These are phyloP conservation scores for Cephus runcator DNA, from an alignment of 2,888 invertebrate species.

Conservation along the genomic window DNA sequence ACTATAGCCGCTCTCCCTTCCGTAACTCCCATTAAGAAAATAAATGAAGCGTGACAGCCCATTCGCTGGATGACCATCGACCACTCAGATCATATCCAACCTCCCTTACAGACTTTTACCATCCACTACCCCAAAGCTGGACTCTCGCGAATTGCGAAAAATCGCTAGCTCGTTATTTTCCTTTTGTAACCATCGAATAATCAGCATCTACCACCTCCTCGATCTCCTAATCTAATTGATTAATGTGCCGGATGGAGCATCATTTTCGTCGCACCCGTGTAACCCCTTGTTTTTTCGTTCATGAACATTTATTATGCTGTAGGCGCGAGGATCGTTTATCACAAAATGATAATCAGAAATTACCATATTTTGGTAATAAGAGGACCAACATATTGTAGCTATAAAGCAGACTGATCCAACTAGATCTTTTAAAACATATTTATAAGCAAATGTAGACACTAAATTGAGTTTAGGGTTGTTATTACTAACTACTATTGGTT, in stretches of 20 bases:
- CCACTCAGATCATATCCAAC: slow-evolving; percentile 5
- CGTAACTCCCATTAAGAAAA: slow-evolving; percentile 11
- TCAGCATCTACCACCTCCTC: not conserved
- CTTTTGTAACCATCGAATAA: not conserved
- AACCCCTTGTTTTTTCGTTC: not conserved
- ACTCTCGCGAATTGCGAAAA: slow-evolving; percentile 2
- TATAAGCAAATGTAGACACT: no score
- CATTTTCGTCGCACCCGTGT: not conserved
- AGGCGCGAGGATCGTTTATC: not conserved
- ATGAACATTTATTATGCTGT: not conserved
- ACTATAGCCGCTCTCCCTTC: not conserved
- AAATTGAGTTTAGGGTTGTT: no score
- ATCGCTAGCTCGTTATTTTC: not conserved
- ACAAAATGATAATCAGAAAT: no score
- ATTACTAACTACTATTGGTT: no score
- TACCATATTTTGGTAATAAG: no score
- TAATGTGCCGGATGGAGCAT: not conserved
- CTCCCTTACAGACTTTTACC: not conserved
- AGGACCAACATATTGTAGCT: no score
- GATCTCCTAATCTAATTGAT: not conserved
- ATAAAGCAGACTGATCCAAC: no score
- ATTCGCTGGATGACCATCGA: slow-evolving; percentile 13
- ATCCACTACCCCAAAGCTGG: no score
- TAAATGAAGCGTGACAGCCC: slow-evolving; percentile 18
- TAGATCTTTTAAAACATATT: no score